These are phyloP conservation scores for Lucinisca nassula DNA, from an alignment of 2,888 invertebrate genomes.

Conservation along the genomic window DNA sequence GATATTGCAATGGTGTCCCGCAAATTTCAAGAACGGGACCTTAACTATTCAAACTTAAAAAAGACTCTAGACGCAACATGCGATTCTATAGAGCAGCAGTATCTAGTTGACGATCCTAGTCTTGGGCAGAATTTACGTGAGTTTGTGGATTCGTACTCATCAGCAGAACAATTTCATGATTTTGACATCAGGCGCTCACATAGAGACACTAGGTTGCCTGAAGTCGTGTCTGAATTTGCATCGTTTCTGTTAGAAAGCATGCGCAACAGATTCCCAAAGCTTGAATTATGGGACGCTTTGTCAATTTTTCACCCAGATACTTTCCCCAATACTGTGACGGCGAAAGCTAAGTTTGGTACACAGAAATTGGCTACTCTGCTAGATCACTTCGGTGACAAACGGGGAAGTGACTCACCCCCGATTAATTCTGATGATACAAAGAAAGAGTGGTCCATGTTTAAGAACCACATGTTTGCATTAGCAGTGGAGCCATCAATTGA, in stretches of 20 bases:
- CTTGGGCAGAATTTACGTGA: conserved; percentile 20
- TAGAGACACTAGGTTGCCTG: conserved; percentile 27
- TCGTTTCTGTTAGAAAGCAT: neutral
- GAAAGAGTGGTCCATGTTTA: conserved; percentile 33
- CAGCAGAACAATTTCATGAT: conserved; percentile 4
- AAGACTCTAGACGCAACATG: conserved; percentile 28
- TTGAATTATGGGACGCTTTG: conserved; percentile 48
- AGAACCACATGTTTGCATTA: conserved; percentile 45
- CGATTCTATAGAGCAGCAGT: conserved; percentile 49
- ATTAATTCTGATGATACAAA: conserved; percentile 8
- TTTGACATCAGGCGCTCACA: conserved; percentile 31
- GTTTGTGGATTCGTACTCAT: conserved; percentile 17
- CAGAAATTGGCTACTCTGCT: conserved; percentile 11
- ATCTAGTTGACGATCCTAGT: conserved; percentile 29
- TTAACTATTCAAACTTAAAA: conserved; percentile 15
- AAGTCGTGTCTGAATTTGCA: conserved; percentile 34
- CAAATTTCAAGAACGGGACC: conserved; percentile 25
- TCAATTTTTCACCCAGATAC: conserved; percentile 30
- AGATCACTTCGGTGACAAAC: conserved; percentile 21
- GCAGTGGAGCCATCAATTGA: neutral
- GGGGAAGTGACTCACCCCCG: conserved; percentile 43
- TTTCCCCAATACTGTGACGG: conserved; percentile 20
- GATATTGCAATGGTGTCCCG: conserved; percentile 37
- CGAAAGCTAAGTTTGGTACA: conserved; percentile 33
- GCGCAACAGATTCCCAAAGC: conserved; percentile 18